Conservation (phyloP, 2,888 invertebrate species). For the Euclidia mi region DNA sequence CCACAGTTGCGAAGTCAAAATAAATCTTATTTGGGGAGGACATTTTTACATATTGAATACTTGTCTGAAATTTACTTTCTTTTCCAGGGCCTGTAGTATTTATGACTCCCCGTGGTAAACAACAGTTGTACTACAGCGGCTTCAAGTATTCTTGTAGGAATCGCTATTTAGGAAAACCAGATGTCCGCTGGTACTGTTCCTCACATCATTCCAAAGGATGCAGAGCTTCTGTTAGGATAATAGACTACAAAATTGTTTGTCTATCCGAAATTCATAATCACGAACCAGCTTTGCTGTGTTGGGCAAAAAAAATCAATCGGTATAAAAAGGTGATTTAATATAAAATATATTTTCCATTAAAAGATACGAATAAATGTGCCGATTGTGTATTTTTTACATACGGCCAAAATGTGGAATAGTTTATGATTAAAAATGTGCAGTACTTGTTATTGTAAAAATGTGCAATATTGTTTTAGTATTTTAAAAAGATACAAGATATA, state of each 20-base stretch:
- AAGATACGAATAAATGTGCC: not conserved
- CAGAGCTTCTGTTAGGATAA: constrained; percentile 54
- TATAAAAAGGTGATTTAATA: too few species aligned
- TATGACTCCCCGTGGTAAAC: constrained; percentile 41
- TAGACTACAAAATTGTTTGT: constrained; percentile 48
- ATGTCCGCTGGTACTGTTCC: constrained; percentile 63
- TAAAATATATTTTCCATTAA: too few species aligned
- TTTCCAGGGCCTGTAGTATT: constrained; percentile 40
- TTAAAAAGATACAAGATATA: too few species aligned
- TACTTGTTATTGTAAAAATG: too few species aligned
- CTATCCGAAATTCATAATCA: constrained; percentile 46
- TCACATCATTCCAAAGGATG: constrained; percentile 61
- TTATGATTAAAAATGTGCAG: not conserved
- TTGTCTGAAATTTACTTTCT: not conserved
- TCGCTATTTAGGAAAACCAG: constrained; percentile 32
- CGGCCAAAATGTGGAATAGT: constrained; percentile 3
- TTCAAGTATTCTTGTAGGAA: constrained; percentile 46
- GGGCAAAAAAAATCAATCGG: constrained; percentile 14
- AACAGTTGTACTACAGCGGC: constrained; percentile 42
- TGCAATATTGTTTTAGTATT: too few species aligned
- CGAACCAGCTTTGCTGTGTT: constrained; percentile 31
- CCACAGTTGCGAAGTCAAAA: too few species aligned
- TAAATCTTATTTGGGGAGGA: too few species aligned
- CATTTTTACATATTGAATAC: not conserved
- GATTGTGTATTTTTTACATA: not conserved